phyloP scores from a whole-genome alignment of 2,888 invertebrate genomes.

The Stictocephala bisonia region DNA sequence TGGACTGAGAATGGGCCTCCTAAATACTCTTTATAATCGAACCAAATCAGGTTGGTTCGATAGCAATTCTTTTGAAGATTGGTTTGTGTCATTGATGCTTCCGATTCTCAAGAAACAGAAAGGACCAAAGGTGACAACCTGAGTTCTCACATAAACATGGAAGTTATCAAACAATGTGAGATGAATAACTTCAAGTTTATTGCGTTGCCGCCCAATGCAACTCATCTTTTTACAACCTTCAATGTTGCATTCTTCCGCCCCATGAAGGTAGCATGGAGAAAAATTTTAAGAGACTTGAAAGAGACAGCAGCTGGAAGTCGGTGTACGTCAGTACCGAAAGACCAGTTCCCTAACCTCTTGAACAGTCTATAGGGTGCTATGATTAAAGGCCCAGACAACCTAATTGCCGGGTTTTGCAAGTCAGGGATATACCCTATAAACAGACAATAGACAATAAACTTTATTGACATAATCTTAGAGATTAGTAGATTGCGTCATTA shows the following conservation, averaged over 20 bases:
- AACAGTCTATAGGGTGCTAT: constrained; percentile 38
- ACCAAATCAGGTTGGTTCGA: constrained; percentile 63
- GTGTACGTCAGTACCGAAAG: constrained; percentile 42
- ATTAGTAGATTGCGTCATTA: too few species aligned
- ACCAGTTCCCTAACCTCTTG: constrained; percentile 40
- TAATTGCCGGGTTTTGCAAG: too few species aligned
- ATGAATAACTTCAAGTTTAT: constrained; percentile 57
- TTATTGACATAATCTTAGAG: too few species aligned
- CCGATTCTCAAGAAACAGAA: constrained; percentile 45
- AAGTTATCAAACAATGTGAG: constrained; percentile 42
- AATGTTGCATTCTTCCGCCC: constrained; percentile 54
- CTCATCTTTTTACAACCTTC: constrained; percentile 51
- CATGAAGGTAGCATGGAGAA: constrained; percentile 53
- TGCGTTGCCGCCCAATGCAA: constrained; percentile 54
- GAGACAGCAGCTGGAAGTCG: constrained; percentile 23
- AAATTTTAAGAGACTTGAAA: constrained; percentile 35
- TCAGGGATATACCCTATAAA: neutral
- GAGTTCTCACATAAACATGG: constrained; percentile 43
- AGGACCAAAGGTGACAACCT: constrained; percentile 49
- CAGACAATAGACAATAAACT: too few species aligned
- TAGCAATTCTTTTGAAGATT: constrained; percentile 60
- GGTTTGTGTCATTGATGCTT: constrained; percentile 57
- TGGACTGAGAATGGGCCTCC: constrained; percentile 63
- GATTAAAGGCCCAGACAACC: neutral
- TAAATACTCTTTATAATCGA: constrained; percentile 62